These are phyloP conservation scores for Pseudochirops cupreus DNA, from an alignment of 2,797 vertebrate species.

Conservation along the genomic window DNA sequence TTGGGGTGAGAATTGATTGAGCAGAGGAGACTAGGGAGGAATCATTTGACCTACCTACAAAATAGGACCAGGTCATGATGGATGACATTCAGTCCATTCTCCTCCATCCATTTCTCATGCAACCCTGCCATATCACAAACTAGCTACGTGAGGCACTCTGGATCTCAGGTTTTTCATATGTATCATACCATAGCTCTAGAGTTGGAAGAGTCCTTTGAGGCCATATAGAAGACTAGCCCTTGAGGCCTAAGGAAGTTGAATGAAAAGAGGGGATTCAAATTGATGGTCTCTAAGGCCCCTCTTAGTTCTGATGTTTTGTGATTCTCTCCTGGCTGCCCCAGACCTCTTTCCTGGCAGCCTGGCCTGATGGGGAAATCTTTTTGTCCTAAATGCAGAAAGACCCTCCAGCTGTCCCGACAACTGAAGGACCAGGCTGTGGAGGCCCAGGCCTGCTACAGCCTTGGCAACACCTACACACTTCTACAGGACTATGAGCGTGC, in stretches of 20 bases:
- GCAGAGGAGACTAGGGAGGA: neutral
- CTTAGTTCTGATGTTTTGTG: neutral
- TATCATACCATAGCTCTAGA: neutral
- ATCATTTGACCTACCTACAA: too few relatives aligned
- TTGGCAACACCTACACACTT: slow-evolving; percentile 97
- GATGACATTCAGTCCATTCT: neutral
- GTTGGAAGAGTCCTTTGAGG: neutral
- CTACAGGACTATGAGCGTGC: slow-evolving; percentile 95
- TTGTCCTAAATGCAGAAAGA: slow-evolving; percentile 88
- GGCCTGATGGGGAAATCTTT: neutral
- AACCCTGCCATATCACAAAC: neutral
- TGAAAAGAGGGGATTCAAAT: neutral
- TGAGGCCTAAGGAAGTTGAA: neutral
- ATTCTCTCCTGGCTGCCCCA: neutral
- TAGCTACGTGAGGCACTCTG: neutral
- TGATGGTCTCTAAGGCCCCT: neutral
- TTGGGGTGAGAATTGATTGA: neutral
- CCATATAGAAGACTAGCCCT: neutral
- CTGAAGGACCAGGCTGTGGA: slow-evolving; percentile 97
- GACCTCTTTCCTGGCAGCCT: neutral
- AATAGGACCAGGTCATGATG: too few relatives aligned
- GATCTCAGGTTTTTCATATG: neutral
- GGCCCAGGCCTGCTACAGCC: slow-evolving; percentile 98
- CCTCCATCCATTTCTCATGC: neutral
- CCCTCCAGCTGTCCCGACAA: slow-evolving; percentile 95